phyloP scores from a whole-genome alignment of 2,888 invertebrate genomes.

The Watsonalla cultraria region DNA sequence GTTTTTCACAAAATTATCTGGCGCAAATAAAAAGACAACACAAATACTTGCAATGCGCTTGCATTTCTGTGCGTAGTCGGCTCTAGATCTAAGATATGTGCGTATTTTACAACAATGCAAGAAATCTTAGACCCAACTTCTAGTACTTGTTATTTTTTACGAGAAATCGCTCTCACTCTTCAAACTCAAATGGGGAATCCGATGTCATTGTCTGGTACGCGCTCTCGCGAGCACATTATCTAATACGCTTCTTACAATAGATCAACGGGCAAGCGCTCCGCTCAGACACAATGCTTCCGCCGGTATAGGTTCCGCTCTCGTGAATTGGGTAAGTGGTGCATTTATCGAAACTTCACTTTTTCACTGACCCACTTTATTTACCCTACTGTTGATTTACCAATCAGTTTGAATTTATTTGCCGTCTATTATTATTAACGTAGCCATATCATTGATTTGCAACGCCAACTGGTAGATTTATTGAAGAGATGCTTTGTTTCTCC shows the following conservation, averaged over 20 bases:
- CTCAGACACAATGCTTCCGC: slow-evolving; percentile 63
- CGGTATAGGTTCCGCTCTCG: slow-evolving; percentile 73
- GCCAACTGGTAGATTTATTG: slow-evolving; percentile 47
- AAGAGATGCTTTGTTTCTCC: slow-evolving; percentile 45
- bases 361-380: slow-evolving; percentile 58
- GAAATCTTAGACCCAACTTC: not conserved
- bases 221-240: slow-evolving; percentile 66
- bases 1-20: too few relatives aligned
- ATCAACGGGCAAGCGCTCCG: slow-evolving; percentile 37
- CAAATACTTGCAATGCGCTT: too few relatives aligned
- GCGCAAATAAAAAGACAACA: too few relatives aligned
- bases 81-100: too few relatives aligned
- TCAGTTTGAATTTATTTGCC: slow-evolving; percentile 53
- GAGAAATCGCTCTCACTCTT: slow-evolving; percentile 55
- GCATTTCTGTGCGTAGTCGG: too few relatives aligned
- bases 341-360: slow-evolving; percentile 75
- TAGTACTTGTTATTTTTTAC: slow-evolving; percentile 5
- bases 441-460: slow-evolving; percentile 58
- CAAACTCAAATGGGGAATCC: slow-evolving; percentile 47
- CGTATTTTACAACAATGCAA: too few relatives aligned
- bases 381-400: slow-evolving; percentile 39
- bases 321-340: slow-evolving; percentile 74
- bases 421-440: slow-evolving; percentile 52
- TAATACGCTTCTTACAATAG: slow-evolving; percentile 64
- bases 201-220: slow-evolving; percentile 57